Base-by-base conservation (phyloP, 2,113 vertebrate species). In the Oncorhynchus clarkii region DNA sequence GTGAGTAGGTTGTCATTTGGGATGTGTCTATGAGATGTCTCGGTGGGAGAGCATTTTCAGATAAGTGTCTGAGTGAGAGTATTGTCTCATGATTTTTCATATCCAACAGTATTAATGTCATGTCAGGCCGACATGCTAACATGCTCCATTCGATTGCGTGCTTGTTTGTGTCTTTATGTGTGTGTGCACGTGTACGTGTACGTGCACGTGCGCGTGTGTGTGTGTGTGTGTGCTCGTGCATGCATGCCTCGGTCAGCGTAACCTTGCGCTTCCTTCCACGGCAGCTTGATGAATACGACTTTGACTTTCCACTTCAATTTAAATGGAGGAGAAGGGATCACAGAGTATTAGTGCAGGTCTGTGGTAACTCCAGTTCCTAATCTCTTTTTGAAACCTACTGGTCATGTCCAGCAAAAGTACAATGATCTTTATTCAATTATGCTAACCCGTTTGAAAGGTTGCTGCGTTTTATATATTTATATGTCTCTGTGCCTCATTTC, bases 251-350 rank as follows among this genome's bases (percentile, higher is more conserved):
- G 57, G 74, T 72, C 27, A 48, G 64, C 64, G 24, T 6, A 64
- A 73, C 5, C 49, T 22, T 4, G 24, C 39, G 77, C 73, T 74
- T 66, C 74, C 34, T 29, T 74, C 78, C 62, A 51, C 70, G 27
- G 39, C 70, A 68, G 59, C 75, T 73, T 67, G 45, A 84, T 76
- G 66, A 82, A 86, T 73, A 80, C 71, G 65, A 83, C 75, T 79
- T 48, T 51, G 62, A 86, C 65, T 83, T 54, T 77, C 45, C 27
- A 73, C 67, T 49, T 80, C 29, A 72, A 73, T 62, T 62, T 72
- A 67, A 83, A 82, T 78, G 62, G 82, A 86, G 76, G 49, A 18
- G 13, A 54, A 84, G 54, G 45, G 68, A 87, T 79, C 65, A 76
- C 51, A 66, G 49, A 11, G 45, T 72, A 82, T 62, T 72, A 79